Conservation (phyloP, 1,140 invertebrate genomes). For the Cydia amplana region DNA sequence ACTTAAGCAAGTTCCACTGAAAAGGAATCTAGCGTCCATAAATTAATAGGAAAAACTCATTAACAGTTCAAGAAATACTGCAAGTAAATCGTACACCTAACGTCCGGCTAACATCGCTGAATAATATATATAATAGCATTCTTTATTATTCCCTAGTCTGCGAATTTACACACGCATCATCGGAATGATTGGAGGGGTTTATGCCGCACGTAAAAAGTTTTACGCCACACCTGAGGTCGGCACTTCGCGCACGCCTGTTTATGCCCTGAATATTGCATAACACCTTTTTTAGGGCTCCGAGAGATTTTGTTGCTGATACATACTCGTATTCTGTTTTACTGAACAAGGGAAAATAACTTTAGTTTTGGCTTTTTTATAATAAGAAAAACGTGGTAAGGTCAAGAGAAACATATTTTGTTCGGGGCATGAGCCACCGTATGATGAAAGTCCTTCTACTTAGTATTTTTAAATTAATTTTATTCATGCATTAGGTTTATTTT, state of each 20-base stretch:
- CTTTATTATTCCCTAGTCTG: neutral
- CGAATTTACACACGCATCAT: constrained; percentile 2
- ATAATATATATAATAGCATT: neutral
- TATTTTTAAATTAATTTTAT: no score
- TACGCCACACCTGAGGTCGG: constrained; percentile 18
- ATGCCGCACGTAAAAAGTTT: constrained; percentile 25
- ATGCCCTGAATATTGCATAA: constrained; percentile 30
- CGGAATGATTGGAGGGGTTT: constrained; percentile 24
- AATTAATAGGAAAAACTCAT: no score
- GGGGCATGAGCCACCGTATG: no score
- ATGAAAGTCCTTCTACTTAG: no score
- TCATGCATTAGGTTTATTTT: no score
- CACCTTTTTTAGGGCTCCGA: constrained; percentile 12
- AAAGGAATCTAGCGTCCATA: no score
- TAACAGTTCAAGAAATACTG: no score
- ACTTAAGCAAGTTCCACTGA: no score
- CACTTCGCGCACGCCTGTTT: constrained; percentile 21
- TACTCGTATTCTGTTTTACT: neutral
- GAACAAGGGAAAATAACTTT: neutral
- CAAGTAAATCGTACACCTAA: no score
- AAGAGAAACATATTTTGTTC: no score
- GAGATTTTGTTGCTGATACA: constrained; percentile 1
- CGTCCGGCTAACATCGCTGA: no score
- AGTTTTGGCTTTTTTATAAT: neutral
- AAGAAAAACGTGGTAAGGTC: no score